Evolutionary conservation across 64 coral and sea anemone species (phyloP), one percentile per base, ranked within the genome.

Genomic region (Stylophora pistillata): DNA sequence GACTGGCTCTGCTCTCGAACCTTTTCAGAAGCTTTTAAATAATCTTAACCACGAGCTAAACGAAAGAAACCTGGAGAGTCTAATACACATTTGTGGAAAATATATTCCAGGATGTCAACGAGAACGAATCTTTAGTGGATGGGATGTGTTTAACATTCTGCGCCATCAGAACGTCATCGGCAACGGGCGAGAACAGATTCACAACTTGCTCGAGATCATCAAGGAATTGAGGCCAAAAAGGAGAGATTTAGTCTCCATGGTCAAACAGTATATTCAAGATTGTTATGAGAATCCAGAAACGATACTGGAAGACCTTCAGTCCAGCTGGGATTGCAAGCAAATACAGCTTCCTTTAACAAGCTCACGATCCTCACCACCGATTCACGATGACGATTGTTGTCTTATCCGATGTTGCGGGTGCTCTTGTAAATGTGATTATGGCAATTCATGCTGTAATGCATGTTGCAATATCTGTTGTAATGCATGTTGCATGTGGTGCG

Each of bases 1-100:
- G 7, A 7, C 37, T 47, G 37, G 7, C 65, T 85, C 68, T 0
- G 37, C 37, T 47, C 74, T 93, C 28, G 74, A 91, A 70, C 87
- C 81, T 5, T 96, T 93, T 23, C 71, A 90, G 12, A 52, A 60
- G 55, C 91, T 96, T 64, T 69, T 96, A 13, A 96, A 86, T 66
- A 78, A 93, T 20, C 89, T 96, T 62, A 93, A 91, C 82, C 27
- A 93, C 25, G 87, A 96, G 27, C 37, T 96, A 62, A 82, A n/a
- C 20, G 16, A 77, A 59, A 65, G 55, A 15, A 90, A 96, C 74
- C 64, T 96, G 16, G 71, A 77, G 41, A 90, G 87, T 72, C 72
- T 96, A 1, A 53, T 74, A 13, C 83, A 96, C 15, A 57, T 96
- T 11, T 96, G 95, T 28, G 56, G 65, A 10, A 13, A 23, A 12